Conservation (phyloP, 2,888 invertebrate genomes). For the Philopedon plagiatum region DNA sequence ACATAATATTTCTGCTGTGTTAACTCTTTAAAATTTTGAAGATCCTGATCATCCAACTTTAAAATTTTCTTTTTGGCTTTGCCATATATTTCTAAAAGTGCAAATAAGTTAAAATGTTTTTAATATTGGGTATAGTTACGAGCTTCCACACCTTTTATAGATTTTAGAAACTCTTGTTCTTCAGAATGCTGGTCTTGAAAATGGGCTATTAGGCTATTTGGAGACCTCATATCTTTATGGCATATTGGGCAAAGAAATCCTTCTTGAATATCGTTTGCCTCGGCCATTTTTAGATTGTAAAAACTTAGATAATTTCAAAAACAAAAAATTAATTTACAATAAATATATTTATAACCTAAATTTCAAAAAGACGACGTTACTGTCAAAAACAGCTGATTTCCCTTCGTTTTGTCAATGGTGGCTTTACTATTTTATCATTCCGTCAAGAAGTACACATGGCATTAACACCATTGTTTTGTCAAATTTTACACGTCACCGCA, state of each 20-base stretch:
- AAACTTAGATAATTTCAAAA: not conserved
- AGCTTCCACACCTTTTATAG: constrained; percentile 76
- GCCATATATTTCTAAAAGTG: constrained; percentile 76
- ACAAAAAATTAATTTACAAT: not conserved
- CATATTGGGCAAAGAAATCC: constrained; percentile 97
- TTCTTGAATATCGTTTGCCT: constrained; percentile 76
- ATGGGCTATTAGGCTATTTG: constrained; percentile 86
- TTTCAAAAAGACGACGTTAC: not conserved
- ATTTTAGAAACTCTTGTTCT: constrained; percentile 86
- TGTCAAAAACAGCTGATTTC: not conserved
- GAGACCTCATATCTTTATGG: constrained; percentile 89
- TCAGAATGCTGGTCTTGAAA: constrained; percentile 92
- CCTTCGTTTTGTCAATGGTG: not conserved
- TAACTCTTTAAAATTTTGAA: constrained; percentile 72
- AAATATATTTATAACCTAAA: not conserved
- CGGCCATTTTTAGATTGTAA: constrained; percentile 51
- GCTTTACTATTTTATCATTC: too few species aligned
- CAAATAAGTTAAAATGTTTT: not conserved
- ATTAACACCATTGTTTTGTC: not conserved
- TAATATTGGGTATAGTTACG: not conserved
- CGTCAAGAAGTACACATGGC: too few species aligned
- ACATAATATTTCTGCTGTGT: constrained; percentile 64
- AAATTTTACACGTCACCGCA: constrained; percentile 5
- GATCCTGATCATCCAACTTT: constrained; percentile 80
- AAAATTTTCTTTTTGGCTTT: constrained; percentile 92